Evolutionary conservation across 2,113 vertebrate species (phyloP).

Genomic region (Pseudorectes ferrugineus): DNA sequence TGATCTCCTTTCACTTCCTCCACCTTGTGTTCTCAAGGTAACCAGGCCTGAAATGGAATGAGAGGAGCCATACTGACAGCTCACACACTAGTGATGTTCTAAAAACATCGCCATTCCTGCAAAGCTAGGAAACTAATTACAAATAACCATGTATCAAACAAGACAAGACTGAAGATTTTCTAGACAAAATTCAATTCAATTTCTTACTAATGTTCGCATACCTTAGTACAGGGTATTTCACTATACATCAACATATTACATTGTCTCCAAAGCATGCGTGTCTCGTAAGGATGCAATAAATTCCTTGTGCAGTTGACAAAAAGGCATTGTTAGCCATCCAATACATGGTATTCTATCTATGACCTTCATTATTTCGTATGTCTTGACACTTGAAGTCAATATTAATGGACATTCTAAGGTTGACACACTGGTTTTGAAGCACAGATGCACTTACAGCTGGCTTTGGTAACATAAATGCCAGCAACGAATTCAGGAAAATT

Average conservation of each 20-base stretch:
- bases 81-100: not conserved
- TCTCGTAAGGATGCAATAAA: not conserved
- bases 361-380: not conserved
- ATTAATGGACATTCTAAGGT: not conserved
- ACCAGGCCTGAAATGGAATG: not conserved
- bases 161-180: not conserved
- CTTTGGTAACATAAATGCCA: not conserved
- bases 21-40: not conserved
- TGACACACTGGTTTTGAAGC: not conserved
- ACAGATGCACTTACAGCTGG: not conserved
- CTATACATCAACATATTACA: not conserved
- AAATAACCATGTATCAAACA: not conserved
- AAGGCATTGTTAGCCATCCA: not conserved
- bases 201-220: not conserved
- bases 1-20: not conserved
- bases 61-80: not conserved
- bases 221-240: not conserved
- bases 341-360: not conserved
- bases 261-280: not conserved
- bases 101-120: not conserved
- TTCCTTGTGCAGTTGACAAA: not conserved
- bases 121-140: not conserved
- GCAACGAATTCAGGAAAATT: not conserved
- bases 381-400: not conserved
- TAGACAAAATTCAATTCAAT: not conserved